Evolutionary conservation across 2,797 vertebrate species (phyloP).

Genomic region (Phalloptychus januarius): DNA sequence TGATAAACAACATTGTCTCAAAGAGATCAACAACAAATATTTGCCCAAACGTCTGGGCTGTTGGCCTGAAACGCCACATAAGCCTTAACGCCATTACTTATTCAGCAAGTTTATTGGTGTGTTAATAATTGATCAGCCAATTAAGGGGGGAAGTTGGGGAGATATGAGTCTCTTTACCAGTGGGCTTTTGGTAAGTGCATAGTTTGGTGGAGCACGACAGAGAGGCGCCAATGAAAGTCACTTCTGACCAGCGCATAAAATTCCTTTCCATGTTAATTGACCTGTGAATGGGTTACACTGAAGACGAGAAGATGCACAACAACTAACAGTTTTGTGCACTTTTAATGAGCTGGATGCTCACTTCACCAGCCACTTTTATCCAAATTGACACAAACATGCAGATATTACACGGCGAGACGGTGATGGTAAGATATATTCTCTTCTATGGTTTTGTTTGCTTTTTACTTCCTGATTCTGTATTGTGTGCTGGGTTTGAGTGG

Average conservation of each 20-base stretch:
- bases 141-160: slow-evolving; percentile 80
- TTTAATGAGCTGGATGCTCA: slow-evolving; percentile 1
- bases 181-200: slow-evolving; percentile 82
- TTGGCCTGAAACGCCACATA: slow-evolving; percentile 67
- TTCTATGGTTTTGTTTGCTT: neutral
- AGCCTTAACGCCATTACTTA: slow-evolving; percentile 80
- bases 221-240: slow-evolving; percentile 70
- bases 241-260: slow-evolving; percentile 66
- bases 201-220: slow-evolving; percentile 76
- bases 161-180: slow-evolving; percentile 78
- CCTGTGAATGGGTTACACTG: slow-evolving; percentile 4
- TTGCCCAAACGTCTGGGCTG: slow-evolving; percentile 73
- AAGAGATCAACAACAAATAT: slow-evolving; percentile 75
- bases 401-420: neutral
- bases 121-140: slow-evolving; percentile 87
- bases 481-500: neutral
- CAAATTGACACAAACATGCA: neutral
- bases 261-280: slow-evolving; percentile 49
- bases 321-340: neutral
- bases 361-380: neutral
- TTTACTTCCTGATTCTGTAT: neutral
- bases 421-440: neutral
- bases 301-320: slow-evolving; percentile 24
- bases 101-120: slow-evolving; percentile 83
- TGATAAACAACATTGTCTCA: slow-evolving; percentile 59